These are phyloP conservation scores for Oegoconia quadripuncta DNA, from an alignment of 2,888 invertebrate genomes.

Conservation along the genomic window DNA sequence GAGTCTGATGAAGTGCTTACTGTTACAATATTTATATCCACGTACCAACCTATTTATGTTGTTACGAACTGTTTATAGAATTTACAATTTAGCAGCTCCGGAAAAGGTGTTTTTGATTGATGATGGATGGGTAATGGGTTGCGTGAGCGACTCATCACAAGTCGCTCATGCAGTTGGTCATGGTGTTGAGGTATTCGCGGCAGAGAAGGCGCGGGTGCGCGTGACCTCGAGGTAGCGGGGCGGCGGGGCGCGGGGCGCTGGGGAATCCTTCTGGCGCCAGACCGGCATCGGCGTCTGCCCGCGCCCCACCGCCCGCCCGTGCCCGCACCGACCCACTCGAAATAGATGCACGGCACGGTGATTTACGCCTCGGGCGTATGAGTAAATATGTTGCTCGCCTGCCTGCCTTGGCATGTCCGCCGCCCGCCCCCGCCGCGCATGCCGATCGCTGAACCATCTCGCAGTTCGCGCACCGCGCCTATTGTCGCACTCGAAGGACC, in stretches of 20 bases:
- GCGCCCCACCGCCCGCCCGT: constrained; percentile 53
- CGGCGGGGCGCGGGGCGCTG: constrained; percentile 64
- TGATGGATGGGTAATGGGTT: too few relatives aligned
- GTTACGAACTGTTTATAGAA: too few relatives aligned
- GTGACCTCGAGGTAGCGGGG: constrained; percentile 37
- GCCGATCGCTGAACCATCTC: constrained; percentile 46
- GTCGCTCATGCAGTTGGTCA: too few relatives aligned
- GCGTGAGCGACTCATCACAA: too few relatives aligned
- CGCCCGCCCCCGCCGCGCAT: constrained; percentile 53
- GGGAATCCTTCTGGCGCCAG: constrained; percentile 81
- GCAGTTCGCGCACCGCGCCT: constrained; percentile 26
- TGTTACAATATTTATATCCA: too few relatives aligned
- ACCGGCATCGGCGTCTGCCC: constrained; percentile 74
- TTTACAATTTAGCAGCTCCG: too few relatives aligned
- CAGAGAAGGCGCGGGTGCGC: constrained; percentile 27
- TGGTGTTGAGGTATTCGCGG: constrained; percentile 6
- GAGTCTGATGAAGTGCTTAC: too few relatives aligned
- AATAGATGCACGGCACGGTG: constrained; percentile 77
- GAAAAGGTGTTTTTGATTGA: too few relatives aligned
- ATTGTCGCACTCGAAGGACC: constrained; percentile 26
- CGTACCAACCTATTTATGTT: too few relatives aligned
- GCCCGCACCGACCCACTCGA: constrained; percentile 64
- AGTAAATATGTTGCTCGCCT: constrained; percentile 73
- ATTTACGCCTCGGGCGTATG: constrained; percentile 76
- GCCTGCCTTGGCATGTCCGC: constrained; percentile 75